phyloP scores from a whole-genome alignment of 37 sponge, comb jelly and placozoan species.

The Sycon ciliatum region DNA sequence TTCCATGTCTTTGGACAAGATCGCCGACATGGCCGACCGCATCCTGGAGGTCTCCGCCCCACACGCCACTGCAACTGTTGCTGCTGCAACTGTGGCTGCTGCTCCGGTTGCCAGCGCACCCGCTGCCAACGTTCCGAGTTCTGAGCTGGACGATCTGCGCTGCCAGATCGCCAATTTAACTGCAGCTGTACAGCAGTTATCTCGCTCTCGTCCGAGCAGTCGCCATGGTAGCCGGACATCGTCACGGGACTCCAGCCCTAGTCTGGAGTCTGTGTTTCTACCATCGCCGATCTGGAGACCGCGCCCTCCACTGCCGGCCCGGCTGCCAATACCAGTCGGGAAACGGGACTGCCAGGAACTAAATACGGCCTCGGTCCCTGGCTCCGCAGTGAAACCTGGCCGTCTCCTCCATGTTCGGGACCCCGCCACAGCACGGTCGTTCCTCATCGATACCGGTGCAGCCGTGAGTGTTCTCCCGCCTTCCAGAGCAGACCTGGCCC shows the following conservation, averaged over 20 bases:
- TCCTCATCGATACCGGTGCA: background rate
- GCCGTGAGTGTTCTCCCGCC: background rate
- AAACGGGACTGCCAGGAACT: conserved; percentile 35
- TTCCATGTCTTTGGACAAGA: background rate
- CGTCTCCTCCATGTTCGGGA: conserved; percentile 40
- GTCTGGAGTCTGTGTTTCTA: conserved; percentile 11
- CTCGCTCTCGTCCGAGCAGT: too few relatives aligned
- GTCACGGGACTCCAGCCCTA: background rate
- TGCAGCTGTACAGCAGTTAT: too few relatives aligned
- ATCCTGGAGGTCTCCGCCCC: background rate
- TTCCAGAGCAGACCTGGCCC: background rate
- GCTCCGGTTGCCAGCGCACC: too few relatives aligned
- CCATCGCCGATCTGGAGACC: too few relatives aligned
- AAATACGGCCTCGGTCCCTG: background rate
- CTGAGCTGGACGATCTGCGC: too few relatives aligned
- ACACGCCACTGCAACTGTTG: background rate
- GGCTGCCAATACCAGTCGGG: too few relatives aligned
- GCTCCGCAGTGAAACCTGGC: conserved; percentile 14
- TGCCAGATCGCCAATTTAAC: too few relatives aligned
- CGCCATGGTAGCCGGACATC: too few relatives aligned
- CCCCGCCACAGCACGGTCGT: background rate
- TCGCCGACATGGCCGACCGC: too few relatives aligned
- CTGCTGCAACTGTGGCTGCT: background rate
- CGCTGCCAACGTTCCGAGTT: too few relatives aligned
- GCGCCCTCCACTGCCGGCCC: too few relatives aligned